Conservation (phyloP, 2,888 invertebrate genomes). For the Yponomeuta sedellus region DNA sequence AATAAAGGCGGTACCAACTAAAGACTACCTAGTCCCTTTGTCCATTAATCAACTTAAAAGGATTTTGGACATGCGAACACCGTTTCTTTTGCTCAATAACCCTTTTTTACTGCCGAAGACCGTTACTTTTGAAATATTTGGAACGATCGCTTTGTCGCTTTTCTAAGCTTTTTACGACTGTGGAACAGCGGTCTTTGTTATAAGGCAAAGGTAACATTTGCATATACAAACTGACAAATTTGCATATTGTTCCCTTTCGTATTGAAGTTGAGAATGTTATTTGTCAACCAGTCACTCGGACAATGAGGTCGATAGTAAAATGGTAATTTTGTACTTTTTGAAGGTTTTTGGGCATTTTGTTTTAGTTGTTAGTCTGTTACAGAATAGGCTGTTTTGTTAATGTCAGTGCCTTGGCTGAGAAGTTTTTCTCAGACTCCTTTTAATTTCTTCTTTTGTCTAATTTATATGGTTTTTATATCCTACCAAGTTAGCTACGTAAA, state of each 20-base stretch:
- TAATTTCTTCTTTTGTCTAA: background rate
- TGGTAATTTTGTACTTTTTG: conserved; percentile 18
- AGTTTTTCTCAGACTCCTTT: background rate
- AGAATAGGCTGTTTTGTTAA: background rate
- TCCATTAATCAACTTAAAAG: conserved; percentile 67
- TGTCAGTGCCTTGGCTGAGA: background rate
- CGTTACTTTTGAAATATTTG: conserved; percentile 57
- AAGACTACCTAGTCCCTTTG: conserved; percentile 63
- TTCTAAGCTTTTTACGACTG: conserved; percentile 60
- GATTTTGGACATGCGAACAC: conserved; percentile 46
- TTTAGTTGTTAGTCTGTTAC: conserved; percentile 2
- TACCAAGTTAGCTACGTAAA: background rate
- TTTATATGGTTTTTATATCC: background rate
- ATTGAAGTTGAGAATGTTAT: conserved; percentile 47
- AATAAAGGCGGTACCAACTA: conserved; percentile 28
- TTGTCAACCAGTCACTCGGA: conserved; percentile 37
- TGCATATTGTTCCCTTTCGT: conserved; percentile 52
- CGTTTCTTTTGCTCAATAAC: conserved; percentile 45
- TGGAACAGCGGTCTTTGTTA: conserved; percentile 45
- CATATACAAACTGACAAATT: conserved; percentile 60
- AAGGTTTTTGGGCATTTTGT: conserved; percentile 1
- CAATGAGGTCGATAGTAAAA: conserved; percentile 38
- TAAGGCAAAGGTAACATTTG: conserved; percentile 49
- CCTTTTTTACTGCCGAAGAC: conserved; percentile 58
- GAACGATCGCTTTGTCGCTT: conserved; percentile 55